Evolutionary conservation across 2,888 invertebrate genomes (phyloP), one percentile per base, ranked within the genome.

Genomic region (Boloria selene): DNA sequence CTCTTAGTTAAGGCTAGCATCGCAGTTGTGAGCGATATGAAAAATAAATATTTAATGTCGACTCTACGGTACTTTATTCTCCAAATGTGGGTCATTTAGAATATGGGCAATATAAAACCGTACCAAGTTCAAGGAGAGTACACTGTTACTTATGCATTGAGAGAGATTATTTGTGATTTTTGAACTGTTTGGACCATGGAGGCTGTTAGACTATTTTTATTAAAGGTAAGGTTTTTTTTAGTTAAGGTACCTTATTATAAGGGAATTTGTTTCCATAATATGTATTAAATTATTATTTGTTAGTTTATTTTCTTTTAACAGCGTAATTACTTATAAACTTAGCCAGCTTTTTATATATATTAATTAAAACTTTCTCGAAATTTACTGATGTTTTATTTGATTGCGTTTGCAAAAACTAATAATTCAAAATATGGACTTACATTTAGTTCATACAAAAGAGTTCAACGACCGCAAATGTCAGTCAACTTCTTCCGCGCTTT

Each of bases 51-150:
- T 59, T 61, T 54, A 49, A 22, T 42, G 49, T 22, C 66, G 52
- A 42, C 70, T 74, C 72, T 47, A 71, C 61, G 45, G 26, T 44
- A 53, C 47, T 70, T 42, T 80, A 72, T 78, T 75, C 77, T 64
- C 13, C 7, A 59, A 68, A 76, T 75, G 73, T 78, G 64, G 76
- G 74, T 73, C 81, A 76, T 68, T 68, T 69, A 45, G 62, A 70
- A 72, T 71, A 66, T 66, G 61, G 69, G 71, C 65, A 73, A 74
- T 83, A 85, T 86, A 86, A 80, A 83, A 79, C 31, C 72, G 72
- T 82, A 77, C 76, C 79, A 87, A 87, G 87, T 86, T 88, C 86
- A 89, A 77, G 77, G 76, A 62, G 73, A 71, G 79, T 80, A 80
- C 80, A 83, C 77, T 80, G 62, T 31, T 44, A 38, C 47, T 58